Percentiles rank a stretch among this genome's conserved stretches.
Evolutionary conservation across 2,113 vertebrate species (phyloP).

Genomic region (Coregonus clupeaformis): DNA sequence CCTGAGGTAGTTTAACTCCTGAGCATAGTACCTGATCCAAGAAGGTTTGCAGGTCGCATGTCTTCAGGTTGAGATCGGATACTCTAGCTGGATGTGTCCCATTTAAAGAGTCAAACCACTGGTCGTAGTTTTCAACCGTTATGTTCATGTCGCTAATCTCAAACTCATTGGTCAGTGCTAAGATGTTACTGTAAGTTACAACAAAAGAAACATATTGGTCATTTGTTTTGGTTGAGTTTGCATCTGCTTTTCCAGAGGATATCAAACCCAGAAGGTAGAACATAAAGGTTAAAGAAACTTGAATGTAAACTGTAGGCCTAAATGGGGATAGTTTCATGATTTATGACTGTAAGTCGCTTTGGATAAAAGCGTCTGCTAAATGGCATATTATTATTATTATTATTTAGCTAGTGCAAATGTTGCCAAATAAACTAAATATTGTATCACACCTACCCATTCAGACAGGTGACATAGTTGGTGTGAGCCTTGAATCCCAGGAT

Average conservation of each 20-base stretch:
- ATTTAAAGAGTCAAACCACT: conserved; percentile 70
- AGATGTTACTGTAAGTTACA: conserved; percentile 80
- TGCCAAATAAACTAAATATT: not conserved
- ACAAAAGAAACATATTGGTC: not conserved
- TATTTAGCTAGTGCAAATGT: too few relatives aligned
- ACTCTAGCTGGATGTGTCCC: conserved; percentile 55
- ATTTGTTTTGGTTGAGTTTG: too few relatives aligned
- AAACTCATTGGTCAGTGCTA: conserved; percentile 79
- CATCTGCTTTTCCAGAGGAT: too few relatives aligned
- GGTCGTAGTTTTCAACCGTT: conserved; percentile 70
- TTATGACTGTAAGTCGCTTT: too few relatives aligned
- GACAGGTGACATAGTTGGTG: conserved; percentile 44
- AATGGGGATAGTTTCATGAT: too few relatives aligned
- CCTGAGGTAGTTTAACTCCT: too few relatives aligned
- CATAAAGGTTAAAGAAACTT: too few relatives aligned
- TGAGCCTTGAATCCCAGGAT: conserved; percentile 91
- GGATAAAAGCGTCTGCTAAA: too few relatives aligned
- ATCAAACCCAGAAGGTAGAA: too few relatives aligned
- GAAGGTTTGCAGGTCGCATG: conserved; percentile 70
- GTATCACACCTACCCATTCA: conserved; percentile 29
- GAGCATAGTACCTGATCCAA: too few relatives aligned
- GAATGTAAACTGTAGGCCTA: too few relatives aligned
- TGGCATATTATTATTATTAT: too few relatives aligned
- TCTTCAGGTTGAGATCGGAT: conserved; percentile 62
- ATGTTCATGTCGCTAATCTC: conserved; percentile 79